A percentile compares a stretch with the other conserved stretches of the same genome.
Conservation (phyloP, 2,113 vertebrate genomes). For the Albula goreensis region DNA sequence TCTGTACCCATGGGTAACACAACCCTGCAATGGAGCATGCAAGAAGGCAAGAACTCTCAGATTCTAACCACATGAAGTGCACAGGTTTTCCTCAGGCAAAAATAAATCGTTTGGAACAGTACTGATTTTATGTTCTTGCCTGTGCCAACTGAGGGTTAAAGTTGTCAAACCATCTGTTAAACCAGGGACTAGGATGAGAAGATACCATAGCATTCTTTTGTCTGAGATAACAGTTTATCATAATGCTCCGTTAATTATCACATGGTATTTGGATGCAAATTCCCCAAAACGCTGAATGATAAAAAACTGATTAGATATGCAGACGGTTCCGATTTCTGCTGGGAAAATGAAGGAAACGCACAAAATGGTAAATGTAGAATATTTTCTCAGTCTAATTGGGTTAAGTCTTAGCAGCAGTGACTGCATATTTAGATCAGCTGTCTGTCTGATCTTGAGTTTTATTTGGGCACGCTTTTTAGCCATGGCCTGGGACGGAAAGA, state of each 20-base stretch:
- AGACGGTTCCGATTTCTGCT: not conserved
- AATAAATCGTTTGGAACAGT: constrained; percentile 39
- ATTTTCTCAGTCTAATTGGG: not conserved
- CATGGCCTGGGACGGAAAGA: constrained; percentile 39
- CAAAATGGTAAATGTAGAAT: not conserved
- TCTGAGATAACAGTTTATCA: constrained; percentile 2
- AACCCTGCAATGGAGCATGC: not conserved
- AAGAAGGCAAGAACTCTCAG: not conserved
- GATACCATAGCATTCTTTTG: constrained; percentile 1
- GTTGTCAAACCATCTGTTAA: not conserved
- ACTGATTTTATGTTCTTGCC: constrained; percentile 29
- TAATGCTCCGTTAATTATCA: not conserved
- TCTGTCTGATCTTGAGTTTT: constrained; percentile 10
- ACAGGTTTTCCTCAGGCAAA: constrained; percentile 38
- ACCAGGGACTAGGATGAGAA: not conserved
- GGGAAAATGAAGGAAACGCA: not conserved
- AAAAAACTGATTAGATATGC: not conserved
- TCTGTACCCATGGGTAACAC: not conserved
- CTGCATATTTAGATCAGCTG: not conserved
- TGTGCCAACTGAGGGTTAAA: not conserved
- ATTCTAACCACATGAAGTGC: not conserved
- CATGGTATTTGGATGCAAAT: not conserved
- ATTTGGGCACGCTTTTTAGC: not conserved
- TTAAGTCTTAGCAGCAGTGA: not conserved
- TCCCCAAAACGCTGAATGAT: not conserved